Evolutionary conservation across 2,888 invertebrate species (phyloP).

Genomic region (Cephus sareptanus): DNA sequence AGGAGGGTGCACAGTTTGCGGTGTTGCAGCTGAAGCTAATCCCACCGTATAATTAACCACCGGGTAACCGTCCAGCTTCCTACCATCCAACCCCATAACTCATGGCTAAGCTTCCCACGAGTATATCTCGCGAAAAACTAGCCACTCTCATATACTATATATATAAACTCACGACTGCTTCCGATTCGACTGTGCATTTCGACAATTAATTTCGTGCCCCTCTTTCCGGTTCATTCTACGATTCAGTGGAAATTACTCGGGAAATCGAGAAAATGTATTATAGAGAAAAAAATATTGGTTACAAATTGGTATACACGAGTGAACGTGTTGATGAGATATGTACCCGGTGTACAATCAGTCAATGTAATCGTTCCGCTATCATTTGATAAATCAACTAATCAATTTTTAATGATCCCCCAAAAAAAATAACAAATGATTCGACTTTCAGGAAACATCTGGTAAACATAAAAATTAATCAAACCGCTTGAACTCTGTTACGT

Average conservation of each 20-base stretch:
- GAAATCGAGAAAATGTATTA: background rate
- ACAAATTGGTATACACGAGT: background rate
- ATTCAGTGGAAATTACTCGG: background rate
- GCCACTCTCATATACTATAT: background rate
- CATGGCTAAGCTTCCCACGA: conserved; percentile 54
- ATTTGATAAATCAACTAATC: background rate
- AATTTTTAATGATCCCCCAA: background rate
- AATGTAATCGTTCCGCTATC: background rate
- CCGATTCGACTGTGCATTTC: background rate
- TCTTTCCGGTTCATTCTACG: background rate
- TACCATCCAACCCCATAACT: conserved; percentile 48
- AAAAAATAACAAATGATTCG: background rate
- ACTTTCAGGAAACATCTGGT: background rate
- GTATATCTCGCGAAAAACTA: conserved; percentile 28
- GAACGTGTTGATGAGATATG: background rate
- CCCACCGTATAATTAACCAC: conserved; percentile 64
- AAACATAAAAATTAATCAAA: background rate
- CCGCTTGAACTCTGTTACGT: background rate
- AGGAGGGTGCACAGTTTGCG: conserved; percentile 38
- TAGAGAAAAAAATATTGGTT: background rate
- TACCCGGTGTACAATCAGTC: background rate
- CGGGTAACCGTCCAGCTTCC: conserved; percentile 47
- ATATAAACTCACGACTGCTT: background rate
- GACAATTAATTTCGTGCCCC: background rate
- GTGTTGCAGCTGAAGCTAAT: conserved; percentile 54